phyloP scores from a whole-genome alignment of 2,888 invertebrate species.

The Morpho helenor region DNA sequence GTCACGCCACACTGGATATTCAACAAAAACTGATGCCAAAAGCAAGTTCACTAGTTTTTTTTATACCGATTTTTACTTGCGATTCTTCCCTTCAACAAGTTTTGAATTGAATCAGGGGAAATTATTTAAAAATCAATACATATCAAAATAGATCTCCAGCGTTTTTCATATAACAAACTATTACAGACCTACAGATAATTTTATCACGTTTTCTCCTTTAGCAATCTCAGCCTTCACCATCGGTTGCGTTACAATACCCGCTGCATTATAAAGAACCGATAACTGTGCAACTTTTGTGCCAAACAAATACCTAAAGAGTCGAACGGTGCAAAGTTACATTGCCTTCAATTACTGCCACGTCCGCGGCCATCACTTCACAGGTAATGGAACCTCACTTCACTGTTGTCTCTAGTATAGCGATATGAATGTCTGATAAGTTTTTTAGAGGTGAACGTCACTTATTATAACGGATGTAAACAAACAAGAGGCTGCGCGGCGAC shows the following conservation, averaged over 20 bases:
- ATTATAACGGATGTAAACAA: constrained; percentile 55
- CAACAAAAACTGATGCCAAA: constrained; percentile 22
- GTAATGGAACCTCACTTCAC: constrained; percentile 16
- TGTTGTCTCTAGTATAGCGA: not conserved
- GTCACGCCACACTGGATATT: constrained; percentile 45
- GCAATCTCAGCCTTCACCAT: constrained; percentile 29
- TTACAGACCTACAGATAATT: too few relatives aligned
- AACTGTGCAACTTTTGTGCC: constrained; percentile 51
- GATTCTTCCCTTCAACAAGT: not conserved
- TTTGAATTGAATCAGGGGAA: too few relatives aligned
- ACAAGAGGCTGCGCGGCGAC: constrained; percentile 75
- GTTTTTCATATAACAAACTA: too few relatives aligned
- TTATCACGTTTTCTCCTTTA: too few relatives aligned
- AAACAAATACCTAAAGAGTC: constrained; percentile 46
- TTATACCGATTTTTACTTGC: constrained; percentile 4
- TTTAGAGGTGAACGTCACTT: constrained; percentile 18
- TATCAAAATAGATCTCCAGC: too few relatives aligned
- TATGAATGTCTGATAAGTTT: constrained; percentile 5
- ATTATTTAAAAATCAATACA: too few relatives aligned
- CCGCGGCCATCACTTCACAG: constrained; percentile 18
- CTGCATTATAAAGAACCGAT: constrained; percentile 27
- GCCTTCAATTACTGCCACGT: constrained; percentile 32
- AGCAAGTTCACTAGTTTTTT: constrained; percentile 16
- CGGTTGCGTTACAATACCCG: constrained; percentile 35
- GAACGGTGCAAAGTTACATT: constrained; percentile 44